Conservation (phyloP, 2,113 vertebrate species). For the Calypte anna region DNA sequence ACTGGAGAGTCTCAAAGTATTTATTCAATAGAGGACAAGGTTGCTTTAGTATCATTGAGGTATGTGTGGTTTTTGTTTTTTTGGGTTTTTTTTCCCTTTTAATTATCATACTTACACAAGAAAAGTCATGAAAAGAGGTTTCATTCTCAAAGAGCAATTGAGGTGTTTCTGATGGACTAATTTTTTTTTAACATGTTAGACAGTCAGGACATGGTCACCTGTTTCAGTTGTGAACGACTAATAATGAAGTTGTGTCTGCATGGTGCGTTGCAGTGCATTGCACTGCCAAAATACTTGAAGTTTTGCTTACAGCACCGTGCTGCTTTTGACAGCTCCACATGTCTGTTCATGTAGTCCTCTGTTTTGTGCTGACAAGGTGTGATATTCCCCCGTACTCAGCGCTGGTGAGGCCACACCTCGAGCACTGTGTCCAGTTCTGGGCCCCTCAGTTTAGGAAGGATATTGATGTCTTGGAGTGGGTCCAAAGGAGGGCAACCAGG, state of each 20-base stretch:
- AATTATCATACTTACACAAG: neutral
- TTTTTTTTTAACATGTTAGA: neutral
- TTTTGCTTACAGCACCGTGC: neutral
- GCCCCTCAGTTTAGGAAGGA: too few species aligned
- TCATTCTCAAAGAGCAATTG: neutral
- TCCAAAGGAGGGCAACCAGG: too few species aligned
- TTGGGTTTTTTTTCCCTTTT: neutral
- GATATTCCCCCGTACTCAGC: neutral
- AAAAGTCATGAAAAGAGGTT: neutral
- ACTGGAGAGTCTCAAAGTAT: neutral
- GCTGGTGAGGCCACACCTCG: too few species aligned
- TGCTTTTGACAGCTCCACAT: neutral
- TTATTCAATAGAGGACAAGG: neutral
- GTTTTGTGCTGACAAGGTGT: neutral
- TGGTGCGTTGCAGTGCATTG: rapidly evolving
- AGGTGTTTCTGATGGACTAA: neutral
- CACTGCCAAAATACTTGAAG: neutral
- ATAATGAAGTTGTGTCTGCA: neutral
- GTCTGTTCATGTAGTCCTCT: neutral
- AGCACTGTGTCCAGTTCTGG: too few species aligned
- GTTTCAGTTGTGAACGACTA: neutral
- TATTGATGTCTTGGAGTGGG: too few species aligned
- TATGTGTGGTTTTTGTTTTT: neutral
- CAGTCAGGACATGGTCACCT: neutral
- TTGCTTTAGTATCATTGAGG: neutral